phyloP scores from a whole-genome alignment of 2,113 vertebrate genomes.

The Emydura subglobosa region DNA sequence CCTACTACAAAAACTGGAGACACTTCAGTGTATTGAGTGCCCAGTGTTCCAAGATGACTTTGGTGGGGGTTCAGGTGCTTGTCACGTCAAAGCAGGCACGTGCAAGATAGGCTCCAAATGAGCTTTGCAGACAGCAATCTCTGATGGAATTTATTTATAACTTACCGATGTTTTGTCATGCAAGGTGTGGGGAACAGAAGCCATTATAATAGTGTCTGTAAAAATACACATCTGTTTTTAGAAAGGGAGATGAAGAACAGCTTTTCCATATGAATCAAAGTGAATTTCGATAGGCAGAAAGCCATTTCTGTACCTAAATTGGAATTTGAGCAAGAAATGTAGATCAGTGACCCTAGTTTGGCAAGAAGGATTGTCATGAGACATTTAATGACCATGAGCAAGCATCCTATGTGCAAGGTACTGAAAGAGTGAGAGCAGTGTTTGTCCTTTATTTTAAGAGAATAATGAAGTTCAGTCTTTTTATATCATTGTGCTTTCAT shows the following conservation, averaged over 20 bases:
- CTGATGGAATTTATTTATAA: constrained; percentile 51
- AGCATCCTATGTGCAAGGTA: not conserved
- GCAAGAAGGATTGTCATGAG: constrained; percentile 43
- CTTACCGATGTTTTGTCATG: not conserved
- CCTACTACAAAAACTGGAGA: constrained; percentile 64
- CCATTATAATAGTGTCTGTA: constrained; percentile 53
- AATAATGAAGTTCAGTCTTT: constrained; percentile 39
- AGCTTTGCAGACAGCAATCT: constrained; percentile 38
- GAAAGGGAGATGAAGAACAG: constrained; percentile 48
- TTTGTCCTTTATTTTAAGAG: constrained; percentile 25
- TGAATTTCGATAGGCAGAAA: constrained; percentile 55
- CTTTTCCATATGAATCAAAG: constrained; percentile 20
- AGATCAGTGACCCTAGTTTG: constrained; percentile 2
- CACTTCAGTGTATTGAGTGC: constrained; percentile 42
- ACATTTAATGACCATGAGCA: constrained; percentile 33
- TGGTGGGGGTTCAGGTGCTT: constrained; percentile 28
- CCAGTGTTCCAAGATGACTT: constrained; percentile 8
- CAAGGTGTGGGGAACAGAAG: constrained; percentile 53
- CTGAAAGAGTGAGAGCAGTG: constrained; percentile 23
- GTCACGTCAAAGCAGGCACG: constrained; percentile 21
- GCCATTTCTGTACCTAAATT: constrained; percentile 43
- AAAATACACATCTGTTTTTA: not conserved
- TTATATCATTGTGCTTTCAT: constrained; percentile 49
- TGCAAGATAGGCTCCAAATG: constrained; percentile 46
- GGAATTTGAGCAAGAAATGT: constrained; percentile 53